Base-by-base conservation (phyloP, 2,888 invertebrate species). In the Phengaris arion region DNA sequence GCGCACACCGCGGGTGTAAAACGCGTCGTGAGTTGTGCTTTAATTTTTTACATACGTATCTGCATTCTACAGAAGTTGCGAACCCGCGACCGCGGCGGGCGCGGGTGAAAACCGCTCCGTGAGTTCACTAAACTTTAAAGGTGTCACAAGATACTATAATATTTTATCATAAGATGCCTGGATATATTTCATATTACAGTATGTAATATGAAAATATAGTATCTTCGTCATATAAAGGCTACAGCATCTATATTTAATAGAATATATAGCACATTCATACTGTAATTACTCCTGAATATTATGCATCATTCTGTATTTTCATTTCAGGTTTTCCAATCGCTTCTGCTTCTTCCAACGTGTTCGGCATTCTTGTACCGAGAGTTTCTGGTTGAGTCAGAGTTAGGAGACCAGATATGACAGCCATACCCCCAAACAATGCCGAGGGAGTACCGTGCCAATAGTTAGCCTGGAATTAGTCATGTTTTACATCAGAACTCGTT, bases 301-400 rank as follows among this genome's bases (percentile, higher is more conserved):
- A 35, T 6, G 35, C 64, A 12, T 64, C 35, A 64, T 74, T 13
- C 22, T 76, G 68, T 6, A 74, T 10, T 54, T 78, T 79, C 7
- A 78, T 77, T n/a, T 77, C 48, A 1, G 79, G 77, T 59, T n/a
- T 78, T 10, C 90, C 91, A 4, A 91, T 78, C 0, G 86, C 86
- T 76, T 94, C 92, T 0, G 95, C 95, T 77, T 95, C 95, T 13
- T 90, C 91, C 59, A 95, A 87, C 9, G 95, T 95, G 80, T 95
- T 94, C 0, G 95, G 95, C 84, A 95, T 84, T 78, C 90, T 92
- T 35, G 92, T 86, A 78, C 95, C 94, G n/a, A 94, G 91, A 1
- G 95, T 95, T 86, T 81, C 95, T 0, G 95, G 95, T 82, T 95
- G 95, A 54, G 94, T 91, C 59, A 95, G 88, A 7, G 94, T 92